phyloP scores from a whole-genome alignment of 2,888 invertebrate species.

The Rhyacophila evoluta region DNA sequence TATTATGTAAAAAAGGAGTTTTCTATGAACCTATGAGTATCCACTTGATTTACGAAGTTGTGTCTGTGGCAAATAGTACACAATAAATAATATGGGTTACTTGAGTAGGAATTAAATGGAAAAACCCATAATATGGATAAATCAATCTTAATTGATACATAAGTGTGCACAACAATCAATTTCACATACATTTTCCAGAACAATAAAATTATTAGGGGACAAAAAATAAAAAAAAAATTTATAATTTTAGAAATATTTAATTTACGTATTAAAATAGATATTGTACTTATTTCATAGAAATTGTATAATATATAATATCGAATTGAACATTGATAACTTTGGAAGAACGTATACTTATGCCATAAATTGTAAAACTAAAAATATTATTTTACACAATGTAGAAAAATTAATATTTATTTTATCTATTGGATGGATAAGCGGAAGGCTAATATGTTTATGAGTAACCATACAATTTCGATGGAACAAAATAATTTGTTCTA shows the following conservation, averaged over 20 bases:
- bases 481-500: background rate
- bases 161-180: too few species aligned
- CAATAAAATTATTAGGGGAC: background rate
- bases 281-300: slow-evolving; percentile 45
- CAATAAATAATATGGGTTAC: too few species aligned
- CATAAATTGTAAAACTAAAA: background rate
- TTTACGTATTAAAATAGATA: slow-evolving; percentile 46
- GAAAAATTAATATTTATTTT: background rate
- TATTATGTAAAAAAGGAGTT: too few species aligned
- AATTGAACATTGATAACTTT: slow-evolving; percentile 46
- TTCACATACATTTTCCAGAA: background rate
- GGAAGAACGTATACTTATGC: slow-evolving; percentile 37
- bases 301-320: slow-evolving; percentile 45
- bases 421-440: background rate
- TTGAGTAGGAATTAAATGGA: too few species aligned
- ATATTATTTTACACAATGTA: background rate
- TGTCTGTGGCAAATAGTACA: too few species aligned
- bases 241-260: slow-evolving; percentile 31
- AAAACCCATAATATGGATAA: too few species aligned
- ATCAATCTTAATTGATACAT: too few species aligned
- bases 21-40: too few species aligned
- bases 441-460: background rate
- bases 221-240: background rate
- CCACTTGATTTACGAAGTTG: too few species aligned
- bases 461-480: background rate